Evolutionary conservation across 2,113 vertebrate species (phyloP).

Genomic region (Seriola dumerili): DNA sequence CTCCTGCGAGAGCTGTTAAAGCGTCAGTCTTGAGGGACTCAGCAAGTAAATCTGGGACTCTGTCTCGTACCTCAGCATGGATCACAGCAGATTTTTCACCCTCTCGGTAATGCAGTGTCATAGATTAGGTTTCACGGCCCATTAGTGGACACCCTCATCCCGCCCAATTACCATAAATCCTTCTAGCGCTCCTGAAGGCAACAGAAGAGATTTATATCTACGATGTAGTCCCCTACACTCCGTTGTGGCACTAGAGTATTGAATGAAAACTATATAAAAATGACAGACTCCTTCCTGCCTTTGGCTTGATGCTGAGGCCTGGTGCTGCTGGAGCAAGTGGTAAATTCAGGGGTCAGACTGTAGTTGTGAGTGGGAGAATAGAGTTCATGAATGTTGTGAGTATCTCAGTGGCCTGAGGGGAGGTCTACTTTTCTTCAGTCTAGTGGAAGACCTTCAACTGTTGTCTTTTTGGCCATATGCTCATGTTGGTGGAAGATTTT

Average conservation of each 20-base stretch:
- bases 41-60: conserved; percentile 52
- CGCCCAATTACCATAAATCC: conserved; percentile 76
- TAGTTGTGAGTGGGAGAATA: background rate
- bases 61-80: conserved; percentile 19
- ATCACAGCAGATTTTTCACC: conserved; percentile 56
- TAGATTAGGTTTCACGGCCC: conserved; percentile 79
- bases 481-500: conserved; percentile 31
- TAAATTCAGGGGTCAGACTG: conserved; percentile 14
- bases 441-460: background rate
- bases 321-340: conserved; percentile 25
- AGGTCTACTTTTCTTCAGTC: background rate
- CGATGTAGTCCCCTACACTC: conserved; percentile 39
- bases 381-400: conserved; percentile 1
- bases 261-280: conserved; percentile 49
- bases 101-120: conserved; percentile 62
- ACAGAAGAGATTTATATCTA: conserved; percentile 62
- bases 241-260: conserved; percentile 40
- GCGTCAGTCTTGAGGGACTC: conserved; percentile 16
- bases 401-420: conserved; percentile 8
- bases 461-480: conserved; percentile 1
- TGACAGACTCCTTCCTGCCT: conserved; percentile 36
- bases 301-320: background rate
- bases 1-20: conserved; percentile 51
- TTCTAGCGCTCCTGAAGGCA: conserved; percentile 55
- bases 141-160: conserved; percentile 70